Base-by-base conservation (phyloP, 1,140 invertebrate genomes). In the Cataglyphis hispanica region DNA sequence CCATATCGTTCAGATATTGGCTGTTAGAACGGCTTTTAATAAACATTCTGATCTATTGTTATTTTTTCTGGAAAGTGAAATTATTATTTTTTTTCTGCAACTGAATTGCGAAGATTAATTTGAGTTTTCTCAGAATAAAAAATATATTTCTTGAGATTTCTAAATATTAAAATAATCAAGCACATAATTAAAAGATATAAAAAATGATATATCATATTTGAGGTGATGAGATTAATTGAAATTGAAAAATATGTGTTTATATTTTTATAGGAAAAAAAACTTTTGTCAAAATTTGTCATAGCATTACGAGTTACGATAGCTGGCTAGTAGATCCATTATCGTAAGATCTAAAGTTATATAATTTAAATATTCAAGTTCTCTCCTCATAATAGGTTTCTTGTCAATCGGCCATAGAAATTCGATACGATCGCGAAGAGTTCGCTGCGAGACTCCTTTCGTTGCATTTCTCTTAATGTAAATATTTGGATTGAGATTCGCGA, bases 281-380 rank as follows among this genome's bases (percentile, higher is more conserved):
- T 63, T 37, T 58, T 53, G 63, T 69, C 43, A 58, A 84, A 89
- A 89, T 72, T 89, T 34, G 13, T 11, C 19, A 27, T 53, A 13
- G 2, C 31, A 3, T 88, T 88, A 13, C 34, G 50, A 86, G 81
- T 86, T 63, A 84, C 53, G 43, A 50, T 58, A 63, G 31, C 50
- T 27, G 37, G 53, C 56, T 50, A 46, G 27, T 61, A 53, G 67
- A 66, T 34, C 63, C 70, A 86, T 86, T 86, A 46, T 53, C 72
- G 43, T 61, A 50, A 78, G 70, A 88, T 76, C 67, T 22, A 60
- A 86, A 89, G 72, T 89, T 88, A 87, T 40, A 50, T 86, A 84
- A 83, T 58, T 88, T 40, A 78, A 88, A 84, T 40, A 80, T 84
- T 87, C 19, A 76, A 43, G 87, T 87, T 66, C 66, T 78, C 27